phyloP scores from a whole-genome alignment of 2,113 vertebrate species.

The Plectropomus leopardus region DNA sequence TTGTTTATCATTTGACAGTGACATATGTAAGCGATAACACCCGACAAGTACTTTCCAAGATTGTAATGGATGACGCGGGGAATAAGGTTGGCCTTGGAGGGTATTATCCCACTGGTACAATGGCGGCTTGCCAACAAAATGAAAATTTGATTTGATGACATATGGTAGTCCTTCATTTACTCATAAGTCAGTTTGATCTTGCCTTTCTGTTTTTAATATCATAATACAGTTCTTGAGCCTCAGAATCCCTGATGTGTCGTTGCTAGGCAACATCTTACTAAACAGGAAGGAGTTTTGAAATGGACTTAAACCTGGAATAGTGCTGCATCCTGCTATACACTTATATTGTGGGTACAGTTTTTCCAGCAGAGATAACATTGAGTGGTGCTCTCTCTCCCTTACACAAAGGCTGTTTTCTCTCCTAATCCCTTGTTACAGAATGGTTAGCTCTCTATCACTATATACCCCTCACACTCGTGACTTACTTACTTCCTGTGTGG shows the following conservation, averaged over 20 bases:
- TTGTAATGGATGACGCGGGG: neutral
- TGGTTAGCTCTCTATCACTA: neutral
- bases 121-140: neutral
- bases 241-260: neutral
- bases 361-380: neutral
- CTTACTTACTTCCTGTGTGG: neutral
- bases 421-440: neutral
- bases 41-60: neutral
- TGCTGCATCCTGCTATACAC: neutral
- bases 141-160: neutral
- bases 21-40: neutral
- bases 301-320: neutral
- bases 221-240: neutral
- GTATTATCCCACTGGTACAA: neutral
- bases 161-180: neutral
- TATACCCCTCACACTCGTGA: neutral
- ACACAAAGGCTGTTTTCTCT: neutral
- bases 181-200: neutral
- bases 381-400: neutral
- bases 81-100: too few relatives aligned
- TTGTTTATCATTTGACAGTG: neutral
- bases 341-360: neutral
- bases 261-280: neutral
- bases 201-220: neutral
- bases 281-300: neutral